phyloP scores from a whole-genome alignment of 2,888 invertebrate genomes.

The Hololepta plana region DNA sequence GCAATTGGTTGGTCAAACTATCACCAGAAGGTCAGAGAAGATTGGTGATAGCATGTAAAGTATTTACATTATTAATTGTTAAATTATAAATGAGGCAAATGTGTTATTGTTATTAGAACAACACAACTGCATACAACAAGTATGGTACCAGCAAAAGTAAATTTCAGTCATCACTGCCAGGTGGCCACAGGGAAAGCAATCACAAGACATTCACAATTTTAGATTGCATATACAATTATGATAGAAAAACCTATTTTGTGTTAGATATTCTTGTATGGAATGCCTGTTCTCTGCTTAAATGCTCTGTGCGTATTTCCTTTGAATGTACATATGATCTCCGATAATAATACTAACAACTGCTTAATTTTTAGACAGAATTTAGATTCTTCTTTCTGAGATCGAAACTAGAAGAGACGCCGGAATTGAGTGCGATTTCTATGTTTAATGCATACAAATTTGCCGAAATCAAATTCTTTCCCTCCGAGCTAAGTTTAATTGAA shows the following conservation, averaged over 20 bases:
- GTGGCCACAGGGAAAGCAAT: constrained; percentile 34
- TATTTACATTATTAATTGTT: constrained; percentile 8
- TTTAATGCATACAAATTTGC: constrained; percentile 30
- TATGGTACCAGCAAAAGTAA: constrained; percentile 36
- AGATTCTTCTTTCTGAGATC: constrained; percentile 68
- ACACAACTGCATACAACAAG: constrained; percentile 50
- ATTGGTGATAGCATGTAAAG: constrained; percentile 61
- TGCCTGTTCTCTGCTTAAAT: no score
- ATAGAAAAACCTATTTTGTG: constrained; percentile 46
- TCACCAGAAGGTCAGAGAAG: constrained; percentile 73
- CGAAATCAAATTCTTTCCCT: constrained; percentile 25
- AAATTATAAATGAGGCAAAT: constrained; percentile 9
- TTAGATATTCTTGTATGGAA: constrained; percentile 76
- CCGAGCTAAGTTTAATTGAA: constrained; percentile 29
- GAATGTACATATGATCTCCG: neutral
- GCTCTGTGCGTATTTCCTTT: neutral
- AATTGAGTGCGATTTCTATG: constrained; percentile 22
- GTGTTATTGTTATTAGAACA: constrained; percentile 33
- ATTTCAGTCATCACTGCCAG: constrained; percentile 52
- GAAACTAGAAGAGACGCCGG: constrained; percentile 47
- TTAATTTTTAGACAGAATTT: constrained; percentile 63
- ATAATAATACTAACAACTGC: constrained; percentile 6
- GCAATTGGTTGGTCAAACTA: constrained; percentile 55
- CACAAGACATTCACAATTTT: constrained; percentile 43
- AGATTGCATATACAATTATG: constrained; percentile 62